These are phyloP conservation scores for Drosophila nannoptera DNA, from an alignment of 1,140 invertebrate species.

Conservation along the genomic window DNA sequence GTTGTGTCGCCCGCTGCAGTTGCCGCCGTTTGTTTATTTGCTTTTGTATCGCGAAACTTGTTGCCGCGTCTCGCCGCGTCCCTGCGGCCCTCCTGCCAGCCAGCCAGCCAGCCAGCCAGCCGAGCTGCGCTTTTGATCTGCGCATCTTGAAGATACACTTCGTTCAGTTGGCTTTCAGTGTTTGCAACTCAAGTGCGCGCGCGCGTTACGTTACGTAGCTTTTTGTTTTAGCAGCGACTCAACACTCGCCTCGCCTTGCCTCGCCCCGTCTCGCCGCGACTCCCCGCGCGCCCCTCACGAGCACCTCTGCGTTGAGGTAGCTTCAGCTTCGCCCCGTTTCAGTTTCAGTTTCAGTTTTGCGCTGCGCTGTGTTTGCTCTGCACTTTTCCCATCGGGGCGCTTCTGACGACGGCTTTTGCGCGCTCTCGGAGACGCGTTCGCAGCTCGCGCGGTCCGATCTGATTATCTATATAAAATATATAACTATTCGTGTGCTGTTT, in stretches of 20 bases:
- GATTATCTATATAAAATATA: background rate
- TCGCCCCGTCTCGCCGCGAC: background rate
- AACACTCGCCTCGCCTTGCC: background rate
- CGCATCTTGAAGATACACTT: conserved; percentile 71
- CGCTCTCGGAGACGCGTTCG: background rate
- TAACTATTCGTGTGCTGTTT: conserved; percentile 7
- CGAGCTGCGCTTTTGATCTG: conserved; percentile 54
- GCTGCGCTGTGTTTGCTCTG: conserved; percentile 31
- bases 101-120: conserved; percentile 7
- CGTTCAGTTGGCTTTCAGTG: conserved; percentile 73
- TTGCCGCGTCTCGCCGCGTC: conserved; percentile 42
- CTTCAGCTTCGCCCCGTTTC: conserved; percentile 17
- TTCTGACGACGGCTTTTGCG: conserved; percentile 60
- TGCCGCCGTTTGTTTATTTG: conserved; percentile 72
- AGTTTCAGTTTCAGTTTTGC: conserved; percentile 28
- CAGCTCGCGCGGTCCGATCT: background rate
- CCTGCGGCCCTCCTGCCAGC: conserved; percentile 19
- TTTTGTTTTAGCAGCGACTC: conserved; percentile 10
- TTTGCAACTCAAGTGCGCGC: conserved; percentile 75
- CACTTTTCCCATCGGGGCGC: conserved; percentile 11
- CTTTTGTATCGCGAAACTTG: conserved; percentile 62
- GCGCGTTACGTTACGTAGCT: conserved; percentile 47
- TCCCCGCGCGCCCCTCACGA: background rate
- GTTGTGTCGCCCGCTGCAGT: conserved; percentile 46
- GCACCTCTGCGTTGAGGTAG: conserved; percentile 18